phyloP scores from a whole-genome alignment of 1,140 invertebrate species.

The Aphelinus certus region DNA sequence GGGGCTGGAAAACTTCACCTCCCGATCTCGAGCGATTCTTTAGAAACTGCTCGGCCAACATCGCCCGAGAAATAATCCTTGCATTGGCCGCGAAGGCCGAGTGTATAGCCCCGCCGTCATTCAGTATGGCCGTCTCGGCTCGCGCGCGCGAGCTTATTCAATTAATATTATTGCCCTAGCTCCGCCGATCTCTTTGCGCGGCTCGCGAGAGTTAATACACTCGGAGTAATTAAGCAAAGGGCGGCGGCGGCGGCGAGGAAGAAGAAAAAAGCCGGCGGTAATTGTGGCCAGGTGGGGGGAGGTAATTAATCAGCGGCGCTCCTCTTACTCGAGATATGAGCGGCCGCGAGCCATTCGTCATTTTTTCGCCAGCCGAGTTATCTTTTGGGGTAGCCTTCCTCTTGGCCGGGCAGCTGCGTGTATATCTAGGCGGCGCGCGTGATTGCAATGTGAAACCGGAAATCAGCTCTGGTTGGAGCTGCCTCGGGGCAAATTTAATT shows the following conservation, averaged over 20 bases:
- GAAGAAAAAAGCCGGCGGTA: conserved; percentile 10
- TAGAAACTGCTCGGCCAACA: neutral
- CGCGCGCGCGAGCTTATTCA: conserved; percentile 19
- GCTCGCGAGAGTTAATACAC: conserved; percentile 27
- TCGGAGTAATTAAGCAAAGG: conserved; percentile 12
- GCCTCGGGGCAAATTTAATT: too few species aligned
- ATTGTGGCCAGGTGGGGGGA: conserved; percentile 27
- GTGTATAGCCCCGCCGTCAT: neutral
- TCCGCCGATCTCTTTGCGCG: neutral
- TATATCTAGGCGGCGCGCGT: neutral
- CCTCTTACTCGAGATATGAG: conserved; percentile 31
- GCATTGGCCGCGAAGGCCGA: neutral
- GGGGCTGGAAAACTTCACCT: too few species aligned
- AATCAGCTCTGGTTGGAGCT: too few species aligned
- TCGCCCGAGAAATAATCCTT: conserved; percentile 11
- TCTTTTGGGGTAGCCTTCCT: conserved; percentile 4
- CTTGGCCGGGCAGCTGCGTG: too few species aligned
- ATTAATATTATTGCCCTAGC: conserved; percentile 19
- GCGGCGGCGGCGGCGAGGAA: too few species aligned
- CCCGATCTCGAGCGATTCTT: neutral
- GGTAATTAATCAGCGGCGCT: conserved; percentile 37
- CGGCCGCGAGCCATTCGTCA: conserved; percentile 41
- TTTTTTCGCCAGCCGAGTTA: conserved; percentile 24
- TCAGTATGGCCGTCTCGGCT: neutral
- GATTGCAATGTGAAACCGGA: neutral